These are phyloP conservation scores for Pleuronectes platessa DNA, from an alignment of 2,113 vertebrate species.

Conservation along the genomic window DNA sequence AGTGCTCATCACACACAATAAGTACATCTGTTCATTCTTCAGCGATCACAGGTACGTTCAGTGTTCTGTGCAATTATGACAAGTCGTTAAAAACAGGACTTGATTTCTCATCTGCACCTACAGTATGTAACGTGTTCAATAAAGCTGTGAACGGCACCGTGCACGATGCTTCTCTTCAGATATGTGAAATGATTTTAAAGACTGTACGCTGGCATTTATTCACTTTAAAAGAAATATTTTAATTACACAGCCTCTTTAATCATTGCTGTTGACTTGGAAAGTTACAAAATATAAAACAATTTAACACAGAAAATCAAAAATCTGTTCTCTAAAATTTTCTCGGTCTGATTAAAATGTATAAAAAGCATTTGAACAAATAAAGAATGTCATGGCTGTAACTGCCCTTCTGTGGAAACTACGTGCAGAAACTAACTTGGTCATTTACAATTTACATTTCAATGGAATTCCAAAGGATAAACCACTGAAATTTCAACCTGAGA, in stretches of 20 bases:
- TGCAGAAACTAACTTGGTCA: neutral
- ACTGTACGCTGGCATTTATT: neutral
- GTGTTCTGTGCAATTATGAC: slow-evolving; percentile 34
- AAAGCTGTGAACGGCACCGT: slow-evolving; percentile 63
- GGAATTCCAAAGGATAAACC: neutral
- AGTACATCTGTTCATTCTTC: slow-evolving; percentile 21
- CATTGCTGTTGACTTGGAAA: slow-evolving; percentile 14
- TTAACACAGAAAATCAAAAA: slow-evolving; percentile 12
- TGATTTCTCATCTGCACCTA: slow-evolving; percentile 54
- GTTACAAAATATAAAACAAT: slow-evolving; percentile 12
- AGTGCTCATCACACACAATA: slow-evolving; percentile 14
- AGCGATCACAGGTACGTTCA: slow-evolving; percentile 25
- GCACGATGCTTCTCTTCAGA: slow-evolving; percentile 12
- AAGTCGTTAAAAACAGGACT: slow-evolving; percentile 7
- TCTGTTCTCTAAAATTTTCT: slow-evolving; percentile 19
- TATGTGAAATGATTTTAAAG: neutral
- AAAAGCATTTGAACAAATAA: slow-evolving; percentile 31
- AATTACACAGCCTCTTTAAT: slow-evolving; percentile 1
- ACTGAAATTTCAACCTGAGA: neutral
- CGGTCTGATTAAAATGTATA: slow-evolving; percentile 53
- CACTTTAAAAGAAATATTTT: slow-evolving; percentile 4
- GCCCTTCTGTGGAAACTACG: slow-evolving; percentile 1
- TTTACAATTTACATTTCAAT: neutral
- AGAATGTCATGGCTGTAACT: neutral
- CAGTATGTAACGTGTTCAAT: slow-evolving; percentile 55